Evolutionary conservation across 2,888 invertebrate species (phyloP).

Genomic region (Drosophila cracens): DNA sequence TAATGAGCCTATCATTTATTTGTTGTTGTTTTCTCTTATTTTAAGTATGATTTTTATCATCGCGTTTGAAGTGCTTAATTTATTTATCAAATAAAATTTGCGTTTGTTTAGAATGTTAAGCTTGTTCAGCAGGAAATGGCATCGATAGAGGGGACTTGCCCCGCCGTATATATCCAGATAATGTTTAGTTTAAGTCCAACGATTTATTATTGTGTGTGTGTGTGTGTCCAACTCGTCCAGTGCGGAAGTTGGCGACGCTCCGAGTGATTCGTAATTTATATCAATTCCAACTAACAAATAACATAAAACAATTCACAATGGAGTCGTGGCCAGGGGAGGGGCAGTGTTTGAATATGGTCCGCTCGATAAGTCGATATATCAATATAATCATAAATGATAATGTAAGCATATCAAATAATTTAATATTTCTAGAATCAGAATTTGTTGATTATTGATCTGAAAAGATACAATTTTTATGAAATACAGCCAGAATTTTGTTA

Average conservation of each 20-base stretch:
- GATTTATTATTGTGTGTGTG: slow-evolving; percentile 15
- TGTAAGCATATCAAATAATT: not conserved
- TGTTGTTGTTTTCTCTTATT: not conserved
- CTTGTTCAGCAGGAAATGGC: slow-evolving; percentile 29
- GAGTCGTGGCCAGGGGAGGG: not conserved
- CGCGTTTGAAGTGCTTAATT: slow-evolving; percentile 12
- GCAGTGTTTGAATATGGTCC: too few species aligned
- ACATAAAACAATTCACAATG: slow-evolving; percentile 11
- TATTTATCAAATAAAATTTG: slow-evolving; percentile 6
- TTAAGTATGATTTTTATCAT: slow-evolving; percentile 5
- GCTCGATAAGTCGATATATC: not conserved
- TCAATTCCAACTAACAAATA: slow-evolving; percentile 25
- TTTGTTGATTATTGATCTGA: not conserved
- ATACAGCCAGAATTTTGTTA: too few species aligned
- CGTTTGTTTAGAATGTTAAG: slow-evolving; percentile 10
- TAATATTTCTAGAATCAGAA: not conserved
- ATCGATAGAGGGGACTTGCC: slow-evolving; percentile 11
- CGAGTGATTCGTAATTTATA: slow-evolving; percentile 35
- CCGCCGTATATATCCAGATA: not conserved
- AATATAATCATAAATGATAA: not conserved
- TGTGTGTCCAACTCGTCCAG: slow-evolving; percentile 9
- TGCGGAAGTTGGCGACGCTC: slow-evolving; percentile 30
- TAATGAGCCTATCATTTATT: slow-evolving; percentile 13
- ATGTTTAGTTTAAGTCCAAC: slow-evolving; percentile 22
- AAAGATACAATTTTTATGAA: not conserved